phyloP scores from a whole-genome alignment of 2,888 invertebrate species.

The Brenthis hecate region DNA sequence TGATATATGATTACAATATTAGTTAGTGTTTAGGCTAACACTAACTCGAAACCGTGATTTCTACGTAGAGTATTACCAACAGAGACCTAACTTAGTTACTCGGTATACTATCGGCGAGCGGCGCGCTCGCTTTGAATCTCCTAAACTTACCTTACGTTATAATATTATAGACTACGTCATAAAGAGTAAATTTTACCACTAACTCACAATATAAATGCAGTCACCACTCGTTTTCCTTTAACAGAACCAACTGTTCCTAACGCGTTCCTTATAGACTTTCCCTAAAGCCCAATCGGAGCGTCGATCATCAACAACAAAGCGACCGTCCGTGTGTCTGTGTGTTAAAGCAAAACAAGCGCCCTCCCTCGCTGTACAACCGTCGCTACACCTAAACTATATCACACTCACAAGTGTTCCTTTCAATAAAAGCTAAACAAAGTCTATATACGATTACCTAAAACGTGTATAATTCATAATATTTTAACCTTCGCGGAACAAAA shows the following conservation, averaged over 20 bases:
- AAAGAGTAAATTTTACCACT: constrained; percentile 44
- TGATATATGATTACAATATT: neutral
- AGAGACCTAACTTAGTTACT: neutral
- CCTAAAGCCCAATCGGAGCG: constrained; percentile 25
- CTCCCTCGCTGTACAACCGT: neutral
- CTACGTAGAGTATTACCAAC: constrained; percentile 1
- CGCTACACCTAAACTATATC: neutral
- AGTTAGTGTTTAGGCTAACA: constrained; percentile 46
- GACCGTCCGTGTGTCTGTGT: neutral
- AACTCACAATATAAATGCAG: constrained; percentile 67
- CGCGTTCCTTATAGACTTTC: constrained; percentile 27
- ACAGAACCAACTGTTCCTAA: neutral
- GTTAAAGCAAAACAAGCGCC: constrained; percentile 3
- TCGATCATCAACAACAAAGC: neutral
- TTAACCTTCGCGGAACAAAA: neutral
- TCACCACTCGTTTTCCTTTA: constrained; percentile 37
- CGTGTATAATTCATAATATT: constrained; percentile 3
- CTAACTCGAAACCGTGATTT: constrained; percentile 36
- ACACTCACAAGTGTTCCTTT: constrained; percentile 1
- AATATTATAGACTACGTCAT: constrained; percentile 16
- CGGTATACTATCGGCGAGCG: constrained; percentile 10
- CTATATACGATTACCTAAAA: constrained; percentile 4
- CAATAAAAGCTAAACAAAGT: constrained; percentile 21
- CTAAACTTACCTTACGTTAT: neutral
- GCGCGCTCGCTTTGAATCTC: neutral